Evolutionary conservation across 2,113 vertebrate species (phyloP).

Genomic region (Acrocephalus arundinaceus): DNA sequence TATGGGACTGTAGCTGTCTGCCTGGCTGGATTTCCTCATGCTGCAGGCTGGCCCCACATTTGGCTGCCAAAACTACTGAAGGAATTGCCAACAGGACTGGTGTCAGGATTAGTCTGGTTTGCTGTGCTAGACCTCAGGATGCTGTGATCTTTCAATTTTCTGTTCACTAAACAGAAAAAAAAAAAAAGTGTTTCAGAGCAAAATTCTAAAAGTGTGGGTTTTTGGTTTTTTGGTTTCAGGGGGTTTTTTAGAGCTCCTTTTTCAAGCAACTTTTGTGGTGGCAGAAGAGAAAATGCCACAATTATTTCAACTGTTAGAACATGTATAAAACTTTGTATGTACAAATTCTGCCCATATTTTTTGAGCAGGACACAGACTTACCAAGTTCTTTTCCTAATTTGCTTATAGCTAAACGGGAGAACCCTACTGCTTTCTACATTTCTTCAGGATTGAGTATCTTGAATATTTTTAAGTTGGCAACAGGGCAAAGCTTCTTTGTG

Average conservation of each 20-base stretch:
- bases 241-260: background rate
- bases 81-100: background rate
- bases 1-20: background rate
- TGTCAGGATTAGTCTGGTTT: slow-evolving; percentile 32
- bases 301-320: background rate
- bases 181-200: background rate
- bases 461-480: background rate
- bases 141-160: background rate
- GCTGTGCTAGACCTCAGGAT: background rate
- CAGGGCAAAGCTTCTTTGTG: background rate
- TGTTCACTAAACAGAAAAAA: background rate
- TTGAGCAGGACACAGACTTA: background rate
- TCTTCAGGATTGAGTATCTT: background rate
- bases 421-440: background rate
- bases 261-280: background rate
- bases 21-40: slow-evolving; percentile 1
- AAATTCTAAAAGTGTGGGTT: background rate
- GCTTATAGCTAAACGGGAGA: background rate
- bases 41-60: background rate
- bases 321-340: background rate
- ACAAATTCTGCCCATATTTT: background rate
- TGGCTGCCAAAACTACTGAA: background rate
- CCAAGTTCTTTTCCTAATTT: background rate
- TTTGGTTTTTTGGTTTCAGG: background rate
- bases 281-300: background rate